Conservation (phyloP, 2,113 vertebrate species). For the Cyanoderma ruficeps region DNA sequence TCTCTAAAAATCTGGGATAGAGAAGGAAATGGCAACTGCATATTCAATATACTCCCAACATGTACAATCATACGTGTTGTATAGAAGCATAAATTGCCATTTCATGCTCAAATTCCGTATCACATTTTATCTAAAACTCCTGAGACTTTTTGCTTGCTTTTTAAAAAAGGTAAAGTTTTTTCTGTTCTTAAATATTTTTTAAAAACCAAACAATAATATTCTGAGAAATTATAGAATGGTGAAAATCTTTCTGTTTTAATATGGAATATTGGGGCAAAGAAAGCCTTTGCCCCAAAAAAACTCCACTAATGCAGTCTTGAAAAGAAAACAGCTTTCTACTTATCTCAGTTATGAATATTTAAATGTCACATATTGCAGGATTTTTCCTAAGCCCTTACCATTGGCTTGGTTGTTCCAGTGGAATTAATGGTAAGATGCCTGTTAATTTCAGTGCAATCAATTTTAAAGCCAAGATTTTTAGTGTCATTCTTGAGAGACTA, state of each 20-base stretch:
- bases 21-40: not conserved
- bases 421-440: not conserved
- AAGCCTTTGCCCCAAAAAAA: not conserved
- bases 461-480: not conserved
- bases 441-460: not conserved
- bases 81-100: not conserved
- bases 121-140: not conserved
- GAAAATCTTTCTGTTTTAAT: not conserved
- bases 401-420: not conserved
- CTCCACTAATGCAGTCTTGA: not conserved
- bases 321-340: not conserved
- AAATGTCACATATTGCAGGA: not conserved
- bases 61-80: not conserved
- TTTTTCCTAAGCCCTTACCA: not conserved
- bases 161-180: not conserved
- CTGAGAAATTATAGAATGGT: not conserved
- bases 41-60: not conserved
- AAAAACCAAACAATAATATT: not conserved
- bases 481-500: not conserved
- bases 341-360: constrained; percentile 12
- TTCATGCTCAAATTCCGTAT: not conserved
- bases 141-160: not conserved
- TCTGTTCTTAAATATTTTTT: not conserved
- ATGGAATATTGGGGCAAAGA: not conserved
- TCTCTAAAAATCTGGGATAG: not conserved